Evolutionary conservation across 2,888 invertebrate species (phyloP).

Genomic region (Ashinkailepas kermadecensis): DNA sequence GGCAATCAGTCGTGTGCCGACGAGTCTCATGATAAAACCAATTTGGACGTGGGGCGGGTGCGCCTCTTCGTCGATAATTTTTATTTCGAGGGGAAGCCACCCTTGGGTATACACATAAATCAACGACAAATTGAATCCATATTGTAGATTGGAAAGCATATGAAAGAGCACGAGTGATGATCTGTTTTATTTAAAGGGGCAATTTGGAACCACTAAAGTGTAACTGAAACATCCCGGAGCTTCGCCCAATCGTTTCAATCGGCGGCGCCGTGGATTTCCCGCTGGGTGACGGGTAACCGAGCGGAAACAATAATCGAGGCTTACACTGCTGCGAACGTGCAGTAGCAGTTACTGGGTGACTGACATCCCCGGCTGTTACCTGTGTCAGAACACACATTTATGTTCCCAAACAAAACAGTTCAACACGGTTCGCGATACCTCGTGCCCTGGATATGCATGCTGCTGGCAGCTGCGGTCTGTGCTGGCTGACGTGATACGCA

Average conservation of each 20-base stretch:
- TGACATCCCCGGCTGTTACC: no score
- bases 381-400: no score
- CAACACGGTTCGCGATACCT: no score
- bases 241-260: neutral
- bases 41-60: conserved; percentile 18
- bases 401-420: no score
- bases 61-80: conserved; percentile 27
- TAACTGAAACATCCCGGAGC: neutral
- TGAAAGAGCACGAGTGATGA: neutral
- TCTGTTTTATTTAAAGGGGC: neutral
- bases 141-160: neutral
- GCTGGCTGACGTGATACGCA: no score
- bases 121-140: conserved; percentile 18
- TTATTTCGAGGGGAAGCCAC: conserved; percentile 24
- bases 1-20: neutral
- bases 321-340: no score
- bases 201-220: conserved; percentile 4
- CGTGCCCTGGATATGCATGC: no score
- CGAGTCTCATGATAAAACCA: conserved; percentile 21
- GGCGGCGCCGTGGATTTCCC: neutral
- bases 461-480: no score
- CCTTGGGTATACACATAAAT: neutral
- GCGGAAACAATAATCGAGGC: no score
- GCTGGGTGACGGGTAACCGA: no score
- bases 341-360: no score